Evolutionary conservation across 2,888 invertebrate species (phyloP), one percentile per base, ranked within the genome.

Genomic region (Drosophila limbata): DNA sequence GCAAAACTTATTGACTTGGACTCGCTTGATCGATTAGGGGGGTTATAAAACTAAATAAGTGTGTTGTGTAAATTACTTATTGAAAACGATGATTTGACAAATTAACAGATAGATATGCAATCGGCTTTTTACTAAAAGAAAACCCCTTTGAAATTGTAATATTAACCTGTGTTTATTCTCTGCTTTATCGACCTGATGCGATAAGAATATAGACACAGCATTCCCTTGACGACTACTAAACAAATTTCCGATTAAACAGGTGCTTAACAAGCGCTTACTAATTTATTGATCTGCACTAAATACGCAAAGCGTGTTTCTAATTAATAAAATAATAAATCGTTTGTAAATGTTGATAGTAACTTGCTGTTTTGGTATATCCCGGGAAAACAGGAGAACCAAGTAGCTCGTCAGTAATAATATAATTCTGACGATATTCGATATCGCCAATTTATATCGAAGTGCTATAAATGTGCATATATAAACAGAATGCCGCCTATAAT

Each of bases 401-500:
- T 44, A 44, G 44, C 45, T 37, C 8, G 17, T 17, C 35, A 37
- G 11, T 21, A 25, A 10, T 25, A 40, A 47, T 40, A 33, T 40
- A 48, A 13, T 42, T 21, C n/a, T 55, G 44, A 66, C 44, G 52
- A 40, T 31, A 9, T 45, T 28, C 45, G 55, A 52, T 68, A 65
- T 64, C 56, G 52, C 19, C 11, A 52, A 44, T 68, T 76, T 68
- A 64, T 75, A 76, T 76, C 75, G 57, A 21, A 57, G 21, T 11
- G 25, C 47, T 15, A 51, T 72, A 37, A 68, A 55, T 42, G 17
- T 25, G n/a, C 37, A 37, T 44, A 61, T 60, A 71, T 63, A 48
- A 55, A 53, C 50, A 28, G 28, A 39, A 44, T 65, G 69, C 75
- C 75, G 75, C 68, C 75, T 19, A 57, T 55, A 64, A 64, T 72